A percentile compares a stretch with the other conserved stretches of the same genome.
Evolutionary conservation across 1,140 invertebrate species (phyloP).

Genomic region (Megathymus violae): DNA sequence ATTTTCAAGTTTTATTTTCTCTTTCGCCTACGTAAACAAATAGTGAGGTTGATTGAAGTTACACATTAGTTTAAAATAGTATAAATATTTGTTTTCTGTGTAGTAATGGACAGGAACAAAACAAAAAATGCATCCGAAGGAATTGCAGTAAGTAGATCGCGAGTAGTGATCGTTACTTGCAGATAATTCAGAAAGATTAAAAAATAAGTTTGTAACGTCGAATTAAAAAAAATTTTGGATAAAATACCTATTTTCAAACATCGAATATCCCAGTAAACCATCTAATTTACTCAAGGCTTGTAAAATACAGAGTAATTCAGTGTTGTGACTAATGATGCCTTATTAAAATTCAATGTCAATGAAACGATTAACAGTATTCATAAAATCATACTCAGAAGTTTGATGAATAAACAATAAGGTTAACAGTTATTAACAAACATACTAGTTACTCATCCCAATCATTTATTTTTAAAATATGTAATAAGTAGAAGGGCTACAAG

Average conservation of each 20-base stretch:
- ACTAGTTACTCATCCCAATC: constrained; percentile 14
- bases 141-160: constrained; percentile 65
- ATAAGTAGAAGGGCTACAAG: too few relatives aligned
- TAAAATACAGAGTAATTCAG: neutral
- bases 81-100: too few relatives aligned
- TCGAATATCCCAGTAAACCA: too few relatives aligned
- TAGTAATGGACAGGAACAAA: constrained; percentile 60
- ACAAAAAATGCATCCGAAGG: constrained; percentile 77
- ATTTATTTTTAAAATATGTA: constrained; percentile 15
- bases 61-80: too few relatives aligned
- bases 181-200: too few relatives aligned
- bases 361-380: constrained; percentile 1
- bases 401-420: too few relatives aligned
- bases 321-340: constrained; percentile 22
- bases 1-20: too few relatives aligned
- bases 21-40: too few relatives aligned
- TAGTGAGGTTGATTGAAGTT: too few relatives aligned
- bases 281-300: too few relatives aligned
- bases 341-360: constrained; percentile 24
- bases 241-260: constrained; percentile 1
- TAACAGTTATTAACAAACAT: neutral
- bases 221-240: neutral
- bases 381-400: too few relatives aligned
- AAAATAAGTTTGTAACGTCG: too few relatives aligned
- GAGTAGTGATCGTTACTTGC: neutral